phyloP scores from a whole-genome alignment of 2,888 invertebrate genomes.

The Malachius bipustulatus region DNA sequence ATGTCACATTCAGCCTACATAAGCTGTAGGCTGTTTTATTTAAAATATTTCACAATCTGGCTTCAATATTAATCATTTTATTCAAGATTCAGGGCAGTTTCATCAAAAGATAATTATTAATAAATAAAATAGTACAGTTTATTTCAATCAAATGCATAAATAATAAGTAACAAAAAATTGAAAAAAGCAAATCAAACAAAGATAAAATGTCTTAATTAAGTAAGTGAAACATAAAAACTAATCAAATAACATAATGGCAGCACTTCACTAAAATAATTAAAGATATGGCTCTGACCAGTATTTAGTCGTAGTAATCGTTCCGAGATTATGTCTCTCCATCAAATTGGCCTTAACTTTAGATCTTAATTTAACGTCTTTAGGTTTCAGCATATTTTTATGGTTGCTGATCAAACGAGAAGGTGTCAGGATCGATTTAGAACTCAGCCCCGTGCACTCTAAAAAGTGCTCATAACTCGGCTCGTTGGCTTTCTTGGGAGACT shows the following conservation, averaged over 20 bases:
- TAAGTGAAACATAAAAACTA: too few relatives aligned
- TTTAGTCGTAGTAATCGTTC: conserved; percentile 35
- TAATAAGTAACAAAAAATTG: too few relatives aligned
- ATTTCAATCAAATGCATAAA: too few relatives aligned
- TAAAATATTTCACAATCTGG: too few relatives aligned
- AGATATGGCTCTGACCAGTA: conserved; percentile 37
- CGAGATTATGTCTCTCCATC: conserved; percentile 38
- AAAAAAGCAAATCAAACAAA: too few relatives aligned
- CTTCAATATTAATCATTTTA: too few relatives aligned
- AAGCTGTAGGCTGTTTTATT: too few relatives aligned
- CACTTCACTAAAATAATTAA: conserved; percentile 17
- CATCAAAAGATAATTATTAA: too few relatives aligned
- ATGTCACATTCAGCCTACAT: too few relatives aligned
- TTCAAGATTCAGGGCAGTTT: too few relatives aligned
- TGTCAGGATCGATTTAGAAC: conserved; percentile 65
- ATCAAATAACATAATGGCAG: conserved; percentile 7
- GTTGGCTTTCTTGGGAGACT: conserved; percentile 27
- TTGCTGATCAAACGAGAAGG: conserved; percentile 57
- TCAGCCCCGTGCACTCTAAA: conserved; percentile 65
- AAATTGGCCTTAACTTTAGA: conserved; percentile 47
- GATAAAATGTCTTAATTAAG: too few relatives aligned
- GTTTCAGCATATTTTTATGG: conserved; percentile 64
- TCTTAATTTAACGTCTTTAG: conserved; percentile 65
- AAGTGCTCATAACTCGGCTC: conserved; percentile 59
- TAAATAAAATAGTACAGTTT: too few relatives aligned